These are phyloP conservation scores for Phenganax subtilis DNA, from an alignment of 92 coral and sea anemone species.

Conservation along the genomic window DNA sequence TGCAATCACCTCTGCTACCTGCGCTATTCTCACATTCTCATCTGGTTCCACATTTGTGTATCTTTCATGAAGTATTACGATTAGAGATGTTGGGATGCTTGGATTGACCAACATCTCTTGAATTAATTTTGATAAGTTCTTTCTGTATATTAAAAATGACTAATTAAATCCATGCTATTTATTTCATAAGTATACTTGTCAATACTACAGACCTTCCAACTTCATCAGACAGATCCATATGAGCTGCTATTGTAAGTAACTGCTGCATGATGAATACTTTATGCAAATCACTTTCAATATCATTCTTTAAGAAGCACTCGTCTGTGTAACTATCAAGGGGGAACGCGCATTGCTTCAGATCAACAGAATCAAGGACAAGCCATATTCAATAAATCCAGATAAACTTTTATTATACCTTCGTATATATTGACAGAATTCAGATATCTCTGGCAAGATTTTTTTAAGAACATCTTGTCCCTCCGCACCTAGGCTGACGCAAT, in stretches of 20 bases:
- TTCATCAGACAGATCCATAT: conserved; percentile 88
- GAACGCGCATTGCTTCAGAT: not conserved
- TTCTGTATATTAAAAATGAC: conserved; percentile 46
- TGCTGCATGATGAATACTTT: conserved; percentile 63
- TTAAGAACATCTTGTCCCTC: conserved; percentile 78
- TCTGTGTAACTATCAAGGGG: conserved; percentile 59
- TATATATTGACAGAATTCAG: conserved; percentile 76
- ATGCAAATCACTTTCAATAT: conserved; percentile 48
- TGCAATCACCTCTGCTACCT: conserved; percentile 86
- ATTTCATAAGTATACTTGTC: not conserved
- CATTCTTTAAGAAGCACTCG: conserved; percentile 35
- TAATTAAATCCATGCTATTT: not conserved
- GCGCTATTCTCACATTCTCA: conserved; percentile 68
- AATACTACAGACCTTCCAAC: conserved; percentile 73
- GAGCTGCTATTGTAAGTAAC: conserved; percentile 64
- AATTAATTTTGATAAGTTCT: conserved; percentile 67
- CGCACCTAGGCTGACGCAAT: conserved; percentile 65
- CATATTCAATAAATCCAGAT: too few species aligned
- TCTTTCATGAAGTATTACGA: conserved; percentile 64
- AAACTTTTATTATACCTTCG: conserved; percentile 56
- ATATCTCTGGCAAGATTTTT: conserved; percentile 75
- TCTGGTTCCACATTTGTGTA: conserved; percentile 69
- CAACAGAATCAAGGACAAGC: too few species aligned
- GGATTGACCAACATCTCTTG: conserved; percentile 72
- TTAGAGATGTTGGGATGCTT: conserved; percentile 63